Base-by-base conservation (phyloP, 1,140 invertebrate genomes). In the Ceratina australensis region DNA sequence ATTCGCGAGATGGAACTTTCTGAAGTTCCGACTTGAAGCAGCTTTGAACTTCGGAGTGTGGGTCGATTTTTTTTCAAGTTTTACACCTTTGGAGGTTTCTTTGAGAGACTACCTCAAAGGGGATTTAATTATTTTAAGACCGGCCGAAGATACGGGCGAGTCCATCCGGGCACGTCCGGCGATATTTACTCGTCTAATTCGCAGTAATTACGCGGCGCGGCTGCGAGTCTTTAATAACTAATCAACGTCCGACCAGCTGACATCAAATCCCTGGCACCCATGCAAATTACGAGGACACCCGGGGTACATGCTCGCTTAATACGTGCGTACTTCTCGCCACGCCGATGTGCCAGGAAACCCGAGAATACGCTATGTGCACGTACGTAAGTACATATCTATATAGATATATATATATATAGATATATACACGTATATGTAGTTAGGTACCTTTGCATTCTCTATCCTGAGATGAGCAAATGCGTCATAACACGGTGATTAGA, bases 271-370 rank as follows among this genome's bases (percentile, higher is more conserved):
- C 12, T 50, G n/a, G 49, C 47, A 56, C 47, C 16, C 63, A 72
- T 82, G 59, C 33, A 66, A 65, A 82, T 82, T 82, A 71, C 59
- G 54, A 10, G 61, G 69, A 60, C 80, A 69, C 65, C 28, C 52
- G 54, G 59, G 5, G 50, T 82, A 78, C 54, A 77, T 33, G 74
- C 78, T 63, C 72, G 33, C 56, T 49, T 56, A 69, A 47, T 65
- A 81, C 33, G 33, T 42, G 33, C 26, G 18, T 82, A 83, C 56
- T 82, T 82, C 63, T 68, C 73, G 59, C 33, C 47, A 47, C 61
- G 56, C 52, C 65, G 18, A 57, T 24, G 54, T 50, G 61, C 10
- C 54, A 10, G 57, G 33, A 24, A 24, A 56, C 56, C 49, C 56
- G 28, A 50, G 28, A 57, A 61, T 56, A 64, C 50, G 74, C 56